These are phyloP conservation scores for Folsomia manolachei DNA, from an alignment of 2,888 invertebrate genomes.

Conservation along the genomic window DNA sequence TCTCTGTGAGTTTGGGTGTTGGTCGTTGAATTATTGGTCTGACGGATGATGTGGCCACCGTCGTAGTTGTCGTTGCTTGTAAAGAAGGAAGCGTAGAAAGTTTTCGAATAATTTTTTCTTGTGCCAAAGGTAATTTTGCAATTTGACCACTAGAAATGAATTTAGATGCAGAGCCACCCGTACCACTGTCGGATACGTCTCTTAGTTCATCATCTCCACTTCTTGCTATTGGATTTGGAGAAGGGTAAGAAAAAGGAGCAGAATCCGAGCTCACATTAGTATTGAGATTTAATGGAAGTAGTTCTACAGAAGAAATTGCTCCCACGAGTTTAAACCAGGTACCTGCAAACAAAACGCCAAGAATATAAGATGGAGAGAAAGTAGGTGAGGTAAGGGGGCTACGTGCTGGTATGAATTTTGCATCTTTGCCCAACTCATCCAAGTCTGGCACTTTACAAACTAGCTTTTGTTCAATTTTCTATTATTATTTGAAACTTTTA, in stretches of 20 bases:
- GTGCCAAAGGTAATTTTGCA: conserved; percentile 12
- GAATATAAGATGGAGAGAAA: too few species aligned
- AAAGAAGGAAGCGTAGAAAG: conserved; percentile 14
- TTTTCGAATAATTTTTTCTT: conserved; percentile 3
- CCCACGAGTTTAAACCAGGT: conserved; percentile 34
- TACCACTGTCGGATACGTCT: not conserved
- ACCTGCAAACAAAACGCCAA: conserved; percentile 27
- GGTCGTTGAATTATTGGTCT: not conserved
- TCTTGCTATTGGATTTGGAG: conserved; percentile 16
- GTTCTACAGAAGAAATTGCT: conserved; percentile 32
- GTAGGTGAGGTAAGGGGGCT: not conserved
- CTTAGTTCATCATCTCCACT: conserved; percentile 8
- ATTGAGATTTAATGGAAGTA: conserved; percentile 38
- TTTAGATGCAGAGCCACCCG: conserved; percentile 27
- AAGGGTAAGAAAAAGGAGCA: conserved; percentile 21
- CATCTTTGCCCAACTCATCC: not conserved
- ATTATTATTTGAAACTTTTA: not conserved
- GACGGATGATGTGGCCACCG: not conserved
- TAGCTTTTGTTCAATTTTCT: not conserved
- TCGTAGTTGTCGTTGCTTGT: conserved; percentile 16
- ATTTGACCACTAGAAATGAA: conserved; percentile 41
- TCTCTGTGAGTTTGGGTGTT: not conserved
- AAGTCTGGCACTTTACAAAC: not conserved
- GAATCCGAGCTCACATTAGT: conserved; percentile 19
- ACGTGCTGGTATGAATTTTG: conserved; percentile 16